Evolutionary conservation across 2,888 invertebrate species (phyloP), one percentile per base, ranked within the genome.

Genomic region (Lumbricus terrestris): DNA sequence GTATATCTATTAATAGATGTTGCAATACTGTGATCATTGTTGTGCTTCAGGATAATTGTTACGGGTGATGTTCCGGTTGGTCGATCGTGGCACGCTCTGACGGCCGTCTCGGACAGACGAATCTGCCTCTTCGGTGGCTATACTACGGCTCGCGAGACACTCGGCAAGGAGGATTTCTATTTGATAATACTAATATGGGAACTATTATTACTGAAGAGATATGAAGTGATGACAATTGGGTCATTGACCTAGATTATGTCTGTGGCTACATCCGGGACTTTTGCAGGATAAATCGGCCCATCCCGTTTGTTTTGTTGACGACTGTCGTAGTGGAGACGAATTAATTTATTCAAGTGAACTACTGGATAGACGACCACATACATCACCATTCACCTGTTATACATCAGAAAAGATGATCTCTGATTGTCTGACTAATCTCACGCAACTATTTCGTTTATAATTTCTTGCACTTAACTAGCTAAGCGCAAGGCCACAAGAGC

Each of bases 71-170:
- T 92, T 20, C 95, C 95, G 23, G 92, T 91, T 94, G 95, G 20
- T 92, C 82, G 95, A 89, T 95, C 95, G 5, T 95, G 95, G 95
- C 95, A 95, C 92, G 93, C 94, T 23, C 92, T 95, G 89, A 93
- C 94, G 38, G 91, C 93, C 11, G 90, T 95, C 33, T 92, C 93
- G 16, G 92, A 94, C 35, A 91, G 91, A 40, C 91, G 91, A 29
- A 90, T 95, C 16, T 93, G 95, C 88, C 92, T 95, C 23, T 95
- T 94, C 37, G 91, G 91, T 11, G 91, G 91, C 29, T 92, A 90
- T 88, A 85, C 91, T 34, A 89, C 85, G n/a, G 85, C 37, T 34
- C 40, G 88, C 8, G 69, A 90, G 13, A 88, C 88, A 29, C 89
- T 90, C 1, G 90, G 90, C 89, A 40, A 34, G 89, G 54, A 34